Percentiles rank a stretch among this genome's conserved stretches.
These are phyloP conservation scores for Ephydatia muelleri DNA, from an alignment of 37 sponge, comb jelly and placozoan genomes.

Conservation along the genomic window DNA sequence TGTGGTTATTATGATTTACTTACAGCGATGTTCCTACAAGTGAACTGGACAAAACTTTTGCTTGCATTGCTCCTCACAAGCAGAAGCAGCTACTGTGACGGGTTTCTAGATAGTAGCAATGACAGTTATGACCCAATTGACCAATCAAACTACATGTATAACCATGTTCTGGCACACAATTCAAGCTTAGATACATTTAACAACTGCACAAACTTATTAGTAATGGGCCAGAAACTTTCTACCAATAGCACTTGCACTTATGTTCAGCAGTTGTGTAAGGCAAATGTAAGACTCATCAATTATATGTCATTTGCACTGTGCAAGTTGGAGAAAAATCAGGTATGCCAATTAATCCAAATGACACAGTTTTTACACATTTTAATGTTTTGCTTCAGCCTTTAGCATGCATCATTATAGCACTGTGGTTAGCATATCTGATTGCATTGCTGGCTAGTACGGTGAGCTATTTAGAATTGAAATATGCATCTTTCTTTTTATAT, in stretches of 20 bases:
- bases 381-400: constrained; percentile 20
- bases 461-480: neutral
- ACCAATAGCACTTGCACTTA: constrained; percentile 10
- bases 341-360: neutral
- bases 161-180: neutral
- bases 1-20: too few relatives aligned
- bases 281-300: constrained; percentile 19
- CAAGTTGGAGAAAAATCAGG: neutral
- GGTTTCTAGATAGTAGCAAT: neutral
- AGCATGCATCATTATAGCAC: constrained; percentile 53
- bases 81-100: neutral
- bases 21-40: neutral
- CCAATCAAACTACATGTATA: neutral
- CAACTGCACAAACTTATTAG: neutral
- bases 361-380: neutral
- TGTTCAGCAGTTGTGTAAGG: constrained; percentile 23
- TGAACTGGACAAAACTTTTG: neutral
- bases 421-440: constrained; percentile 71
- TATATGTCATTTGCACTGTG: constrained; percentile 48
- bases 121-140: neutral
- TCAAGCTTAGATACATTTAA: neutral
- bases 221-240: neutral
- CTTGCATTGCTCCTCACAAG: neutral
- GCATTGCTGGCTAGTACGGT: constrained; percentile 79
- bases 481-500: neutral